phyloP scores from a whole-genome alignment of 2,888 invertebrate genomes.

The Dryococelus australis region DNA sequence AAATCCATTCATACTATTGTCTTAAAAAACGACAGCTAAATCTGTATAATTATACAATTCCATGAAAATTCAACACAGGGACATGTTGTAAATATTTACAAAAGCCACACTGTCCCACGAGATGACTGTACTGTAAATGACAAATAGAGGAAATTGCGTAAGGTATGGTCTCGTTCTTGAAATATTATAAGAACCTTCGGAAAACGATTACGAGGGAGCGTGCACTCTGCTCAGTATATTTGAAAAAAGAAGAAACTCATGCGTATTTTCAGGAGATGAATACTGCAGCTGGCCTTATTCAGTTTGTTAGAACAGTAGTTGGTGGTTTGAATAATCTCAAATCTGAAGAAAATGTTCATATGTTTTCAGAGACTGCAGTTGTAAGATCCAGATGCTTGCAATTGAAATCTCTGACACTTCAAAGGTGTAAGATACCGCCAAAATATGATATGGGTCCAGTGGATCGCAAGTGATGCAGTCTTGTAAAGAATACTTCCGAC shows the following conservation, averaged over 20 bases:
- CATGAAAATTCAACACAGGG: neutral
- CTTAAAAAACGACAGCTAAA: neutral
- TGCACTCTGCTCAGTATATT: neutral
- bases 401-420: neutral
- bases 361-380: neutral
- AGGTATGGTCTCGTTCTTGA: neutral
- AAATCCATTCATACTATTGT: neutral
- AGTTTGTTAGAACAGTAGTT: neutral
- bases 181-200: neutral
- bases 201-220: neutral
- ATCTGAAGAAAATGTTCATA: neutral
- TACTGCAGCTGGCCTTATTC: neutral
- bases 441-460: neutral
- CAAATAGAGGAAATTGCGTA: neutral
- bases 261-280: neutral
- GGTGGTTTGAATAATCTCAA: neutral
- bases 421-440: neutral
- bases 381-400: neutral
- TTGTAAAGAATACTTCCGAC: neutral
- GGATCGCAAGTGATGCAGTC: neutral
- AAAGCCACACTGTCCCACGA: neutral
- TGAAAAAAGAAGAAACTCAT: neutral
- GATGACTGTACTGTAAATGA: neutral
- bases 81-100: neutral
- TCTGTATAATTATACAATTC: neutral